phyloP scores from a whole-genome alignment of 2,113 vertebrate species.

The Heterocephalus glaber region DNA sequence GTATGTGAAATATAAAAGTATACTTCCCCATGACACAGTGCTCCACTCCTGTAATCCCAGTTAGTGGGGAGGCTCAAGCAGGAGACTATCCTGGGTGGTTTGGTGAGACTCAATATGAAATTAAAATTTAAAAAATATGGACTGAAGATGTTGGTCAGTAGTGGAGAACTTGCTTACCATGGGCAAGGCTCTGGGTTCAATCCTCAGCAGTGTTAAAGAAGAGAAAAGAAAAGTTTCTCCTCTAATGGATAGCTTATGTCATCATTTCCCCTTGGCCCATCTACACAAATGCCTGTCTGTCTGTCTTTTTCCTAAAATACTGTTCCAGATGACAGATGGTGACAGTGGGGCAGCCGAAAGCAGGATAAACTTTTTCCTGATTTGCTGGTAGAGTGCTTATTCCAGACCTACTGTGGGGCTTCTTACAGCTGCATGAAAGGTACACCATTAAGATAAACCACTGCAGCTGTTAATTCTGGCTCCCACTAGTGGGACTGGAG shows the following conservation, averaged over 20 bases:
- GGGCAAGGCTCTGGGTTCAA: not conserved
- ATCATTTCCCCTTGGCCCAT: not conserved
- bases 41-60: not conserved
- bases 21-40: not conserved
- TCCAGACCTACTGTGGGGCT: not conserved
- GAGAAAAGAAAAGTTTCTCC: not conserved
- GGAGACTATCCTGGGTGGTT: not conserved
- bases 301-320: not conserved
- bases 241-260: not conserved
- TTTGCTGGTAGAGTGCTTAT: not conserved
- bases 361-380: not conserved
- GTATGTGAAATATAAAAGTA: not conserved
- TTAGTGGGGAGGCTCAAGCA: not conserved
- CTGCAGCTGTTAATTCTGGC: not conserved
- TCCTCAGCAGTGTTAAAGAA: not conserved
- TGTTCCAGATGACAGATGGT: not conserved
- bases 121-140: not conserved
- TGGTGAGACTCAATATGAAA: not conserved
- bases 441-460: not conserved
- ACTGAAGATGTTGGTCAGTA: not conserved
- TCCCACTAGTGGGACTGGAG: not conserved
- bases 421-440: not conserved
- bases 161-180: not conserved
- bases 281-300: not conserved
- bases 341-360: not conserved